Base-by-base conservation (phyloP, 2,797 vertebrate genomes). In the Chelon auratus region DNA sequence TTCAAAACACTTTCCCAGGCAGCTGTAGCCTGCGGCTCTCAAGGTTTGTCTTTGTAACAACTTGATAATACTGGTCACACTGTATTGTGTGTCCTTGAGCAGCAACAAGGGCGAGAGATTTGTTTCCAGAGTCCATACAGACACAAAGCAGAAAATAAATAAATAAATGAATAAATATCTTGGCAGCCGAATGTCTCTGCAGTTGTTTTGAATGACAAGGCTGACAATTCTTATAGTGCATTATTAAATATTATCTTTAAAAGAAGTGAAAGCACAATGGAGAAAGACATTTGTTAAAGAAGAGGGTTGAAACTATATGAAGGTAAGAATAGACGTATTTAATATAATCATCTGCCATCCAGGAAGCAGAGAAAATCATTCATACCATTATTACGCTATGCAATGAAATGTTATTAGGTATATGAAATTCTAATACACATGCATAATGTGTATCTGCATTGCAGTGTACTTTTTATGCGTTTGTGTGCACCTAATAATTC, bases 11-110 rank as follows among this genome's bases (percentile, higher is more conserved):
- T 86, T 91, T 85, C 77, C 69, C 73, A 81, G 87, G 74, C 80
- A 83, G 83, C 88, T 82, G 86, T 92, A 87, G 87, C 92, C 93
- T 52, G 80, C 80, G 91, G 91, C 90, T 88, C 86, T 87, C 86
- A 89, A 90, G 87, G 90, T 92, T 93, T 90, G 90, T 90, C 91
- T 93, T 92, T 93, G 87, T 90, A 88, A 89, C 75, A 89, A 82
- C 87, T 90, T 92, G 86, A 91, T 90, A 91, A 93, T 78, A 88
- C 85, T 79, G 90, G 92, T 92, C 91, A 91, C 88, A 91, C 84
- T 74, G 87, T 77, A 90, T 81, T 72, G 76, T 73, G 83, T 90
- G 92, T 93, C 92, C 92, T 93, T 93, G 84, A 89, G 89, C 76
- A 68, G n/a, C 78, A 79, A 86, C 87, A 92, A 91, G 87, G 89